Percentiles rank a stretch among this genome's conserved stretches.
These are phyloP conservation scores for Chorisops tibialis DNA, from an alignment of 2,888 invertebrate genomes.

Conservation along the genomic window DNA sequence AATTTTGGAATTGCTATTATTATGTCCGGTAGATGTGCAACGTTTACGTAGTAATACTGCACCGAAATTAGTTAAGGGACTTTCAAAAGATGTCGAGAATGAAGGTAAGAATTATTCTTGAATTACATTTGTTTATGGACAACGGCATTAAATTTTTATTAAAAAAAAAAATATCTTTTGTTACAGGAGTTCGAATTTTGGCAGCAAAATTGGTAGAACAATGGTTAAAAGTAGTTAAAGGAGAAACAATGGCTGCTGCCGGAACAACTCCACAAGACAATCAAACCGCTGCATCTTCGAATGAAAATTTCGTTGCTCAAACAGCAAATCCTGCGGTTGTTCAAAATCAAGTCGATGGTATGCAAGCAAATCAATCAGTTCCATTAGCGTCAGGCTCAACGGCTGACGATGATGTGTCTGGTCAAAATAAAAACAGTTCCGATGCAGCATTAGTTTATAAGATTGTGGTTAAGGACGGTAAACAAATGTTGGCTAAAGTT, in stretches of 20 bases:
- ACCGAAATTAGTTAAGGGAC: slow-evolving; percentile 84
- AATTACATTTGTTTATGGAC: slow-evolving; percentile 31
- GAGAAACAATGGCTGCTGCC: slow-evolving; percentile 54
- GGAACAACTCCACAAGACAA: neutral
- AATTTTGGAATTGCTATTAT: slow-evolving; percentile 75
- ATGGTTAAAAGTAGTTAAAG: slow-evolving; percentile 87
- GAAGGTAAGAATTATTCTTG: slow-evolving; percentile 61
- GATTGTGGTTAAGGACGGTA: slow-evolving; percentile 69
- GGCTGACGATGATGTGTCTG: neutral
- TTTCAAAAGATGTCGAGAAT: slow-evolving; percentile 78
- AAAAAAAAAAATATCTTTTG: slow-evolving; percentile 38
- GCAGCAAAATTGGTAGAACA: slow-evolving; percentile 81
- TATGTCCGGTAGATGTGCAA: slow-evolving; percentile 88
- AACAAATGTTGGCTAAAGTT: slow-evolving; percentile 59
- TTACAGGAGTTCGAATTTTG: slow-evolving; percentile 69
- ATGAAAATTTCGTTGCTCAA: neutral
- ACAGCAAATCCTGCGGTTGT: slow-evolving; percentile 27
- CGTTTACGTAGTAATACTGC: slow-evolving; percentile 87
- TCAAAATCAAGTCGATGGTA: neutral
- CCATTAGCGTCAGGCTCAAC: neutral
- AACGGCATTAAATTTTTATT: neutral
- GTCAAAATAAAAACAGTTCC: slow-evolving; percentile 39
- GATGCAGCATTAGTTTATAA: slow-evolving; percentile 55
- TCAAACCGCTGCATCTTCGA: neutral
- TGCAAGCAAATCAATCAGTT: neutral